Percentiles rank a stretch among this genome's conserved stretches.
phyloP scores from a whole-genome alignment of 2,797 vertebrate species.

The Schizothorax lantsangensis region DNA sequence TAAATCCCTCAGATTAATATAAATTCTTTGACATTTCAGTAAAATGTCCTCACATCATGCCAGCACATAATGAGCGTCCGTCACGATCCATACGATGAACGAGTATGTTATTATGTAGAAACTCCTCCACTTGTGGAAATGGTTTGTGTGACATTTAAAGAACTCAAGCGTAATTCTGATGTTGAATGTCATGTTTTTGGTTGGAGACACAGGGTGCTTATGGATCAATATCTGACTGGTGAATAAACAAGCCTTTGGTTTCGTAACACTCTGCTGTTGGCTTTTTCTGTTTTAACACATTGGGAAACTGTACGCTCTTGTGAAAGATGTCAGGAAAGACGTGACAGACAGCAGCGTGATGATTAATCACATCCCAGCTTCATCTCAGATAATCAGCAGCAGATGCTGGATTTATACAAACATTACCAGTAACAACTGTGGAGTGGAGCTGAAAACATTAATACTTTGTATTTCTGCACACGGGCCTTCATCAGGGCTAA shows the following conservation, averaged over 20 bases:
- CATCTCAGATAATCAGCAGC: not conserved
- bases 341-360: conserved; percentile 6
- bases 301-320: conserved; percentile 33
- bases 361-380: conserved; percentile 20
- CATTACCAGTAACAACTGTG: not conserved
- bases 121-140: not conserved
- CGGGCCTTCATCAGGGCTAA: no score
- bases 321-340: conserved; percentile 29
- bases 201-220: not conserved
- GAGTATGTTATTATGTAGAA: conserved; percentile 13
- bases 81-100: conserved; percentile 10
- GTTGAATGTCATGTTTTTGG: conserved; percentile 31
- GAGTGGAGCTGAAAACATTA: not conserved
- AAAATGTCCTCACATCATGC: conserved; percentile 22
- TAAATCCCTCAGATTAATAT: conserved; percentile 16
- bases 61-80: conserved; percentile 4
- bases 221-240: conserved; percentile 31
- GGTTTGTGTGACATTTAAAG: conserved; percentile 42
- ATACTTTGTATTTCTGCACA: no score
- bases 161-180: conserved; percentile 4
- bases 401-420: not conserved
- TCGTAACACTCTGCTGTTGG: not conserved
- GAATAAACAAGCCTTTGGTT: conserved; percentile 34
- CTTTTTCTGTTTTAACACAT: not conserved
- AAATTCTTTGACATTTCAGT: conserved; percentile 45